Evolutionary conservation across 2,888 invertebrate species (phyloP).

Genomic region (Dromius quadrimaculatus): DNA sequence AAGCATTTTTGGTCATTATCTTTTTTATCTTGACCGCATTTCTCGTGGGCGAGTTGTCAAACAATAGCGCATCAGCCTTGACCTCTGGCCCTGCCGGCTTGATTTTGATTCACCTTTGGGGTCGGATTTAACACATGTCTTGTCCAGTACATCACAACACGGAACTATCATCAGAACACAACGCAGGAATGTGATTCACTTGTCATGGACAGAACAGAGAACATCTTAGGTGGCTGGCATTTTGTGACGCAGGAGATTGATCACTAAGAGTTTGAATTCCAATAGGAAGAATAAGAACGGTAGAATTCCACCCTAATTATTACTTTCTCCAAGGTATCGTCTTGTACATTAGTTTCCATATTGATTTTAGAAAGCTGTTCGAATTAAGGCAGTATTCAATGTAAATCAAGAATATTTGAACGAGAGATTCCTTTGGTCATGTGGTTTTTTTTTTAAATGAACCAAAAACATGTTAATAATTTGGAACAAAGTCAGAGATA

Average conservation of each 20-base stretch:
- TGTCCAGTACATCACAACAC: slow-evolving; percentile 30
- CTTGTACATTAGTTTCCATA: too few relatives aligned
- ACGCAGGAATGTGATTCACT: slow-evolving; percentile 21
- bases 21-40: slow-evolving; percentile 18
- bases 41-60: slow-evolving; percentile 20
- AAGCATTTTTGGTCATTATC: not conserved
- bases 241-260: slow-evolving; percentile 20
- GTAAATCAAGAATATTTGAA: too few relatives aligned
- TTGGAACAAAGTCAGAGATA: too few relatives aligned
- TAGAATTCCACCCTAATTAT: slow-evolving; percentile 21
- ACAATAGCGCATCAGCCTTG: slow-evolving; percentile 30
- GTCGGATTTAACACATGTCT: slow-evolving; percentile 17
- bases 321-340: too few relatives aligned
- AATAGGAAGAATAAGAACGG: not conserved
- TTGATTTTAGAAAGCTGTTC: too few relatives aligned
- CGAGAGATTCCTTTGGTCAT: too few relatives aligned
- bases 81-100: slow-evolving; percentile 9
- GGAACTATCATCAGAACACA: slow-evolving; percentile 23
- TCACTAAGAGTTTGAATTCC: slow-evolving; percentile 4
- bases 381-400: too few relatives aligned
- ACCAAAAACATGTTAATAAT: too few relatives aligned
- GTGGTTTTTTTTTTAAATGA: too few relatives aligned
- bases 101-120: slow-evolving; percentile 11
- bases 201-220: slow-evolving; percentile 23
- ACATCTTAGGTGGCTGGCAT: slow-evolving; percentile 26